phyloP scores from a whole-genome alignment of 2,888 invertebrate genomes.

The Pollenia griseotomentosa region DNA sequence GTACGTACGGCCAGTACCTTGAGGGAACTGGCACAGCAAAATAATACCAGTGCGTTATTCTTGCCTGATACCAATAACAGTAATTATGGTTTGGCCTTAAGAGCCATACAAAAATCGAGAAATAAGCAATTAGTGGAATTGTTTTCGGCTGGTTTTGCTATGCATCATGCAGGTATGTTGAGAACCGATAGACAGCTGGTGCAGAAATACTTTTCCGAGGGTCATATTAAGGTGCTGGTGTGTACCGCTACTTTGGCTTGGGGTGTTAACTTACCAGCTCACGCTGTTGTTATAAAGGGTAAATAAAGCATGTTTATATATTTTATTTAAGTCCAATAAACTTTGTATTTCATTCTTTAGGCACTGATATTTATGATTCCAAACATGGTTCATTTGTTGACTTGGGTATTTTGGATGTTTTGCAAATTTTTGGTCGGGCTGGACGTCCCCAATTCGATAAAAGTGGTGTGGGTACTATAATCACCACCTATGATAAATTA shows the following conservation, averaged over 20 bases:
- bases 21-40: conserved; percentile 91
- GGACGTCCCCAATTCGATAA: conserved; percentile 99
- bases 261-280: conserved; percentile 99
- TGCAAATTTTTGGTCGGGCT: conserved; percentile 99
- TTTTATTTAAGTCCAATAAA: neutral
- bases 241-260: conserved; percentile 99
- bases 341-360: conserved; percentile 48
- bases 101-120: conserved; percentile 89
- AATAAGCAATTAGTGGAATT: conserved; percentile 93
- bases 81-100: conserved; percentile 88
- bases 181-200: conserved; percentile 94
- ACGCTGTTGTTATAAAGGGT: conserved; percentile 91
- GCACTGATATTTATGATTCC: conserved; percentile 98
- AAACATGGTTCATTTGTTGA: conserved; percentile 97
- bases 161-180: conserved; percentile 98
- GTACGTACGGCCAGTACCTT: conserved; percentile 93
- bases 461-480: conserved; percentile 97
- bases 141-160: conserved; percentile 94
- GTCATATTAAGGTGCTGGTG: conserved; percentile 94
- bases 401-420: conserved; percentile 97
- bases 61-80: conserved; percentile 86
- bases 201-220: conserved; percentile 95
- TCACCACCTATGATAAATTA: conserved; percentile 96
- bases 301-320: neutral
- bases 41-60: conserved; percentile 89